These are phyloP conservation scores for Malaclemys terrapin DNA, from an alignment of 2,113 vertebrate species.

Conservation along the genomic window DNA sequence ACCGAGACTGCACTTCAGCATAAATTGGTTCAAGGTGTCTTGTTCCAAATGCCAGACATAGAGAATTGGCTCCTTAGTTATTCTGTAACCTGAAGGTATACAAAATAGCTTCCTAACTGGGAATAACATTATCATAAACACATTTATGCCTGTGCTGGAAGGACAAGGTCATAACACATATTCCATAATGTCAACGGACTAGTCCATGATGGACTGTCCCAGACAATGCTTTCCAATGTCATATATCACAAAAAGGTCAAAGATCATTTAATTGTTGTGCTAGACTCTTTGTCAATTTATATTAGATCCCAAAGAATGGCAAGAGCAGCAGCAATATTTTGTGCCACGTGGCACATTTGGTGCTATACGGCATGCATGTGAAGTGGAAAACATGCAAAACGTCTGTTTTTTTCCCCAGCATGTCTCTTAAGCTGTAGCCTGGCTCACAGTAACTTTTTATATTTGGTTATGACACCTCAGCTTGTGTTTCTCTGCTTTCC, in stretches of 20 bases:
- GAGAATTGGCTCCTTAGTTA: constrained; percentile 51
- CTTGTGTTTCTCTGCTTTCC: neutral
- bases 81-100: constrained; percentile 65
- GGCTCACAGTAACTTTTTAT: constrained; percentile 40
- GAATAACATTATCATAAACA: constrained; percentile 70
- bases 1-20: constrained; percentile 33
- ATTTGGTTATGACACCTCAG: constrained; percentile 28
- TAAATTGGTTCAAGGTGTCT: constrained; percentile 71
- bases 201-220: constrained; percentile 63
- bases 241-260: constrained; percentile 72
- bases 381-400: neutral
- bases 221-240: constrained; percentile 60
- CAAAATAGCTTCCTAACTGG: constrained; percentile 65
- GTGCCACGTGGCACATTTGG: neutral
- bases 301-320: constrained; percentile 1
- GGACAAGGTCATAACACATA: constrained; percentile 70
- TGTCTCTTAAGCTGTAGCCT: constrained; percentile 34
- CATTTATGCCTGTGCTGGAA: constrained; percentile 62
- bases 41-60: neutral
- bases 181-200: constrained; percentile 68
- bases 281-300: constrained; percentile 56
- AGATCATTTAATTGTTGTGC: constrained; percentile 61
- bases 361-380: constrained; percentile 49
- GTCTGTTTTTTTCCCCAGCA: neutral
- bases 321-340: constrained; percentile 28